Percentiles rank a stretch among this genome's conserved stretches.
These are phyloP conservation scores for Augiades crinisus DNA, from an alignment of 2,888 invertebrate species.

Conservation along the genomic window DNA sequence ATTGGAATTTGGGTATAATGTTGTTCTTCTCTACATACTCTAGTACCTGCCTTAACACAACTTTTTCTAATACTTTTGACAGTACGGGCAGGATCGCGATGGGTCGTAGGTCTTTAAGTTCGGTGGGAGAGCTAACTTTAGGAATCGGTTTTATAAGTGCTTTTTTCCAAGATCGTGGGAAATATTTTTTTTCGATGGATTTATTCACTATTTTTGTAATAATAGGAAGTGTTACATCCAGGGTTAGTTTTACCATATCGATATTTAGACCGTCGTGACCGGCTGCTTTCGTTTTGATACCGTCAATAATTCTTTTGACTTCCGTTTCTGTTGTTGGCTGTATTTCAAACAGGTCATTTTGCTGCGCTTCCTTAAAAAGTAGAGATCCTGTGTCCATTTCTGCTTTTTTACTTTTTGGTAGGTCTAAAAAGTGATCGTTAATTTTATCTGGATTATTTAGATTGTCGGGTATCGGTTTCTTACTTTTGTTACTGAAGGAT, in stretches of 20 bases:
- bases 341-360: no score
- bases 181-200: constrained; percentile 21
- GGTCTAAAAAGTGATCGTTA: constrained; percentile 17
- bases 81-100: constrained; percentile 30
- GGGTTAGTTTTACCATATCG: constrained; percentile 30
- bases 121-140: constrained; percentile 30
- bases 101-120: constrained; percentile 34
- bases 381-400: no score
- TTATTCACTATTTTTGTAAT: constrained; percentile 30
- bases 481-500: neutral
- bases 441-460: no score
- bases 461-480: neutral
- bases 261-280: no score
- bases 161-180: constrained; percentile 35
- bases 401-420: no score
- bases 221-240: no score
- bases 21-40: no score
- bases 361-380: no score
- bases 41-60: constrained; percentile 28
- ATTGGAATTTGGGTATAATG: no score
- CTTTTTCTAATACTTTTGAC: constrained; percentile 22
- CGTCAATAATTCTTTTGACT: constrained; percentile 17
- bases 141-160: constrained; percentile 35
- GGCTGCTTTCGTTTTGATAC: no score
- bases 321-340: constrained; percentile 2